A percentile compares a stretch with the other conserved stretches of the same genome.
These are phyloP conservation scores for Malthinus flaveolus DNA, from an alignment of 2,888 invertebrate genomes.

Conservation along the genomic window DNA sequence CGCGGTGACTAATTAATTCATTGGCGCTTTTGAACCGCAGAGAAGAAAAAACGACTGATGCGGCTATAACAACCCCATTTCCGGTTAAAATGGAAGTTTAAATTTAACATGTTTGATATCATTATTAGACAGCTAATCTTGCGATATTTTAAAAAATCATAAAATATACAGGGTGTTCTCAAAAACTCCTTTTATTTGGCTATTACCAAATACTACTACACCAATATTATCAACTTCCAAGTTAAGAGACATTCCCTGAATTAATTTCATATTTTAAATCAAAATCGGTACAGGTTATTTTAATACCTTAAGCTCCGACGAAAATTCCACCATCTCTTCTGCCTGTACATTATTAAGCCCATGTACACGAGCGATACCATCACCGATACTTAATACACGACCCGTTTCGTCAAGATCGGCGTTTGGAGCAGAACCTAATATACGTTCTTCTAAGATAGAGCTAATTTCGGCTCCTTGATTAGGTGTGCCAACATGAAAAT, in stretches of 20 bases:
- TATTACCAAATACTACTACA: conserved; percentile 99
- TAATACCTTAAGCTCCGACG: conserved; percentile 90
- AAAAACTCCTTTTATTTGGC: no score
- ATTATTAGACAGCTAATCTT: no score
- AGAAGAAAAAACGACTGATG: no score
- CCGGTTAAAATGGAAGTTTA: no score
- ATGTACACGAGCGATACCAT: conserved; percentile 99
- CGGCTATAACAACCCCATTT: no score
- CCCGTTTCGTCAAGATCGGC: conserved; percentile 95
- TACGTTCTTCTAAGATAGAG: conserved; percentile 96
- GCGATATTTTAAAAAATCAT: no score
- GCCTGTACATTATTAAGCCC: conserved; percentile 99
- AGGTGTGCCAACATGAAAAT: conserved; percentile 78
- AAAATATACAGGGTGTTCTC: no score
- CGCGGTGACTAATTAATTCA: no score
- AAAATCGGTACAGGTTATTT: neutral
- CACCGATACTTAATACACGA: conserved; percentile 98
- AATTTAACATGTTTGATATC: no score
- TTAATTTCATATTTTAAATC: neutral
- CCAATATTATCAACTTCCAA: conserved; percentile 99
- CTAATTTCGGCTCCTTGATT: conserved; percentile 91
- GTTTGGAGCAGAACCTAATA: conserved; percentile 92
- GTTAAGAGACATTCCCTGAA: conserved; percentile 98
- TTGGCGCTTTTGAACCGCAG: no score
- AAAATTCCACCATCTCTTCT: conserved; percentile 99